Conservation (phyloP, 2,797 vertebrate species). For the Philypnodon macrostomus region DNA sequence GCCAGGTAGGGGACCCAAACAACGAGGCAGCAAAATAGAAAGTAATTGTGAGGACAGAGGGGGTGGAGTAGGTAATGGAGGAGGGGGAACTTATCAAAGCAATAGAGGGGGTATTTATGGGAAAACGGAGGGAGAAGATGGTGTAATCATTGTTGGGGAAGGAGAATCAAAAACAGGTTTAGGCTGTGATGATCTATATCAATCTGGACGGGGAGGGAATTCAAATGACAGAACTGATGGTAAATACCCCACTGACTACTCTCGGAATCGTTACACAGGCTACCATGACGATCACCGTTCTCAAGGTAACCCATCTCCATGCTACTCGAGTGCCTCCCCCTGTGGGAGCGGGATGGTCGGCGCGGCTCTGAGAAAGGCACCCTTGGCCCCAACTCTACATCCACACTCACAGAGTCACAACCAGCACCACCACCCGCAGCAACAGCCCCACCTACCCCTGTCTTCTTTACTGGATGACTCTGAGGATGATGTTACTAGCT, state of each 20-base stretch:
- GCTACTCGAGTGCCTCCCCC: conserved; percentile 80
- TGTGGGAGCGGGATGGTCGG: conserved; percentile 83
- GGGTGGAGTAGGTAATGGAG: conserved; percentile 76
- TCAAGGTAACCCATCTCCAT: conserved; percentile 81
- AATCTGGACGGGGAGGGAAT: conserved; percentile 76
- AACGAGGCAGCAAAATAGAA: conserved; percentile 76
- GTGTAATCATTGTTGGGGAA: conserved; percentile 78
- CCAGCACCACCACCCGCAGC: conserved; percentile 79
- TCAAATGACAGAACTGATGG: conserved; percentile 77
- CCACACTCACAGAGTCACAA: conserved; percentile 82
- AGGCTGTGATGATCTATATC: conserved; percentile 79
- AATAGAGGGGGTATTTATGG: conserved; percentile 77
- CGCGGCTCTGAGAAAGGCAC: conserved; percentile 81
- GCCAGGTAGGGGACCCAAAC: conserved; percentile 80
- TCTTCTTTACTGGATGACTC: conserved; percentile 84
- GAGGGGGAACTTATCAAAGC: conserved; percentile 76
- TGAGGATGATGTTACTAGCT: conserved; percentile 84
- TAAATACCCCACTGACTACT: conserved; percentile 81
- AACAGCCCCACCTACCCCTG: conserved; percentile 81
- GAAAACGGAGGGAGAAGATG: conserved; percentile 79
- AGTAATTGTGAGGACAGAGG: conserved; percentile 77
- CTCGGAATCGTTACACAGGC: conserved; percentile 84
- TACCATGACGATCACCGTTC: conserved; percentile 84
- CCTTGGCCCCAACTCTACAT: conserved; percentile 82
- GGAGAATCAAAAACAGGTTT: conserved; percentile 75